Percentiles rank a stretch among this genome's conserved stretches.
These are phyloP conservation scores for Callosobruchus maculatus DNA, from an alignment of 2,888 invertebrate species.

Conservation along the genomic window DNA sequence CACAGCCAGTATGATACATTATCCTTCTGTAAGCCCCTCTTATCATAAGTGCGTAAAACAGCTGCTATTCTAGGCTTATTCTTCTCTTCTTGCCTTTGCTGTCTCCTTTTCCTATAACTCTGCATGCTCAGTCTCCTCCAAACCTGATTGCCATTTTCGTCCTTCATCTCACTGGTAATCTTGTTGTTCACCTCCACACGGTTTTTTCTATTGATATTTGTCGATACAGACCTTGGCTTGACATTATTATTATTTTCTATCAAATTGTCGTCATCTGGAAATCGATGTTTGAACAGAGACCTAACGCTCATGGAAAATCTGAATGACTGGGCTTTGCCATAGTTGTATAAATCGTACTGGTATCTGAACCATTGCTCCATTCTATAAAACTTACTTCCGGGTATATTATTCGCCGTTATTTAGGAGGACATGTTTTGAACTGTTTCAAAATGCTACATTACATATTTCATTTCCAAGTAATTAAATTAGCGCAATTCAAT, in stretches of 20 bases:
- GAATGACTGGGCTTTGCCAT: conserved; percentile 21
- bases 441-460: too few relatives aligned
- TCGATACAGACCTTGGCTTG: neutral
- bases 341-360: conserved; percentile 27
- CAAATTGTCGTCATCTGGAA: conserved; percentile 11
- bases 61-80: conserved; percentile 33
- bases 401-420: neutral
- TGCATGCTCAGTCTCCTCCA: conserved; percentile 33
- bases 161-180: conserved; percentile 1
- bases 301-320: conserved; percentile 22
- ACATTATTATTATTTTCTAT: conserved; percentile 14
- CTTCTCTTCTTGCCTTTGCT: conserved; percentile 29
- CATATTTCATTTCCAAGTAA: too few relatives aligned
- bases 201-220: conserved; percentile 5
- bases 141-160: conserved; percentile 19
- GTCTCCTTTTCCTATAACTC: conserved; percentile 28
- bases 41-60: conserved; percentile 38
- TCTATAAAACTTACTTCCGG: too few relatives aligned
- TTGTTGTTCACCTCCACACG: neutral
- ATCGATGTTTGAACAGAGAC: conserved; percentile 20
- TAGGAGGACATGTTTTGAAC: too few relatives aligned
- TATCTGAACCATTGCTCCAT: conserved; percentile 31
- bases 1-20: conserved; percentile 13
- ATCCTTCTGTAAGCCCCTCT: conserved; percentile 14
- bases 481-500: too few relatives aligned